Conservation (phyloP, 2,888 invertebrate genomes). For the Drosophila anomalata region DNA sequence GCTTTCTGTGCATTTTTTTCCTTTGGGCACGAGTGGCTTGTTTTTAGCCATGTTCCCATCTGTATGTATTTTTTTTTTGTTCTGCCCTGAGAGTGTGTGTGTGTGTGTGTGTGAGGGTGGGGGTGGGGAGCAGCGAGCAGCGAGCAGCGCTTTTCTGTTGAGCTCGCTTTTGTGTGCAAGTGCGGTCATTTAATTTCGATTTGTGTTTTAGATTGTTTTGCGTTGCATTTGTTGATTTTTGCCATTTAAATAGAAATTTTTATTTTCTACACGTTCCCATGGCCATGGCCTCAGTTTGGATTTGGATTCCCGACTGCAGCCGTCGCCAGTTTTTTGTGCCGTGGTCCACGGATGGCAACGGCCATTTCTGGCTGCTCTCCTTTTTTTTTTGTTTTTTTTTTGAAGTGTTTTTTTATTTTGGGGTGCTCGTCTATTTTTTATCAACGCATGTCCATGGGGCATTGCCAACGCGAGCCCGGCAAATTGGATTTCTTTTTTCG, state of each 20-base stretch:
- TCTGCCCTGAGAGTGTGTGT: neutral
- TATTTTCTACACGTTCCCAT: conserved; percentile 75
- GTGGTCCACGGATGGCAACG: neutral
- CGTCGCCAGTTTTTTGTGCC: conserved; percentile 38
- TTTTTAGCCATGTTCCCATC: conserved; percentile 39
- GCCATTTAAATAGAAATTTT: conserved; percentile 79
- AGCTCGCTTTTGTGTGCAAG: conserved; percentile 75
- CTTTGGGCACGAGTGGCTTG: conserved; percentile 45
- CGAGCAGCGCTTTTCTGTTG: conserved; percentile 22
- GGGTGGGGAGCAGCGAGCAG: conserved; percentile 1
- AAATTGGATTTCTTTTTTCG: conserved; percentile 76
- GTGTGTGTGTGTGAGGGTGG: conserved; percentile 27
- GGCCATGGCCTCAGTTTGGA: conserved; percentile 48
- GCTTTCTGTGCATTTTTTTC: conserved; percentile 12
- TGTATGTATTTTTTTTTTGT: conserved; percentile 15
- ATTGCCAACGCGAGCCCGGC: conserved; percentile 65
- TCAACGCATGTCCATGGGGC: conserved; percentile 73
- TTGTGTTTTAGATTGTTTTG: conserved; percentile 82
- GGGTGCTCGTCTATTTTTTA: conserved; percentile 45
- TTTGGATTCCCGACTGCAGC: conserved; percentile 27
- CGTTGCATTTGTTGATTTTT: conserved; percentile 80
- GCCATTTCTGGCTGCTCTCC: neutral
- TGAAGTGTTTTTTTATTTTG: no score
- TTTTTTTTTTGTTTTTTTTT: conserved; percentile 13
- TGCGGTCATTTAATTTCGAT: conserved; percentile 83